A percentile compares a stretch with the other conserved stretches of the same genome.
phyloP scores from a whole-genome alignment of 2,113 vertebrate species.

The Sylvilagus bachmani region DNA sequence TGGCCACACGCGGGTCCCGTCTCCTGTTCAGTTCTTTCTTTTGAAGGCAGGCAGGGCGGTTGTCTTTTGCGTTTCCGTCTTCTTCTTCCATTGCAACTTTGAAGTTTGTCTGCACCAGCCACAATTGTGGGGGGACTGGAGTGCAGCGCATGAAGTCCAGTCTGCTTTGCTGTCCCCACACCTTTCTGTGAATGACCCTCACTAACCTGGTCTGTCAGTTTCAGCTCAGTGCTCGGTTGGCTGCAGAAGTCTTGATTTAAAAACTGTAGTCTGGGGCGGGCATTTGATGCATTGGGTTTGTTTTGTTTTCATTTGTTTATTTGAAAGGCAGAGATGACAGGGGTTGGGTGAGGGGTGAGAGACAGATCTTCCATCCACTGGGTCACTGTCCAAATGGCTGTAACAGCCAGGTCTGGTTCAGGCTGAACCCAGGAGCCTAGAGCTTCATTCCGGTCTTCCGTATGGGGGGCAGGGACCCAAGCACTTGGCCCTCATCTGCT shows the following conservation, averaged over 20 bases:
- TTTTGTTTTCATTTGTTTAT: too few species aligned
- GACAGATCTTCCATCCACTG: too few species aligned
- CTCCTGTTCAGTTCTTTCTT: slow-evolving; percentile 95
- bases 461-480: too few species aligned
- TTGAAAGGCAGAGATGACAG: too few species aligned
- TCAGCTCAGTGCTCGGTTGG: background rate
- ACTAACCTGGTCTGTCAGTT: background rate
- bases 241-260: background rate
- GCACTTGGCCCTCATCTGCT: too few species aligned
- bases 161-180: background rate
- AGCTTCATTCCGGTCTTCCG: too few species aligned
- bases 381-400: too few species aligned
- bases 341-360: too few species aligned
- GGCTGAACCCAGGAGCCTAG: too few species aligned
- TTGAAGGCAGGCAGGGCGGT: slow-evolving; percentile 90
- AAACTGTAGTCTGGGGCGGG: too few species aligned
- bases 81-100: slow-evolving; percentile 95
- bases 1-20: slow-evolving; percentile 87
- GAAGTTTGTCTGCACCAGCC: slow-evolving; percentile 80
- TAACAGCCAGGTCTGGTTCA: too few species aligned
- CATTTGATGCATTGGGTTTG: too few species aligned
- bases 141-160: background rate
- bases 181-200: background rate
- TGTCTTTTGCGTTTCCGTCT: slow-evolving; percentile 92
- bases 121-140: background rate